Percentiles rank a stretch among this genome's conserved stretches.
Evolutionary conservation across 2,113 vertebrate genomes (phyloP).

Genomic region (Coturnix japonica): DNA sequence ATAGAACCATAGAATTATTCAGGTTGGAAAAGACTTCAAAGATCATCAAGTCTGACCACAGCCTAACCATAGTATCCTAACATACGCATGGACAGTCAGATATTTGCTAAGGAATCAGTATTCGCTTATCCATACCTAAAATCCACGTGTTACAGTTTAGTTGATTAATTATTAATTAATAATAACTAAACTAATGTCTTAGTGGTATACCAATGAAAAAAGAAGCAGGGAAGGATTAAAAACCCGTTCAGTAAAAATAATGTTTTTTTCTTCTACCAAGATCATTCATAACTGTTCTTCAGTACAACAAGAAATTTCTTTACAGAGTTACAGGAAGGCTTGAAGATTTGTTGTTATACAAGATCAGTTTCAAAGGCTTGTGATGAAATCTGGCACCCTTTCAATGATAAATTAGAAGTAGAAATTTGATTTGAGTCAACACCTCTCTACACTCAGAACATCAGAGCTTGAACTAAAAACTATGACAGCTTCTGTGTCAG

Average conservation of each 20-base stretch:
- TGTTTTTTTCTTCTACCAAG: not conserved
- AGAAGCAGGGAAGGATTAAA: not conserved
- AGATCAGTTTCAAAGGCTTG: not conserved
- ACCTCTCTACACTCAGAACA: not conserved
- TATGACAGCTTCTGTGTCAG: not conserved
- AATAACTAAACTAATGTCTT: not conserved
- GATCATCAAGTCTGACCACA: no score
- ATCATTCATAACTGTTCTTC: not conserved
- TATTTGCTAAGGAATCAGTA: not conserved
- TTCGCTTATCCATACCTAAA: not conserved
- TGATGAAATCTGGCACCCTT: not conserved
- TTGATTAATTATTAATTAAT: not conserved
- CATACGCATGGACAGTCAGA: not conserved
- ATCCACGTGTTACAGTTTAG: not conserved
- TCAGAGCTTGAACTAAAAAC: not conserved
- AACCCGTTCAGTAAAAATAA: not conserved
- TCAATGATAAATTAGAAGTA: not conserved
- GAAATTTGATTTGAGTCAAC: not conserved
- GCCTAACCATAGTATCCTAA: no score
- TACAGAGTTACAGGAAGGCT: not conserved
- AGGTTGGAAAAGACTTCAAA: no score
- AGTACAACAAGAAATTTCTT: not conserved
- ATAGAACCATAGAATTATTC: no score
- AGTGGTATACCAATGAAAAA: not conserved
- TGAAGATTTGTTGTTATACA: not conserved